Percentiles rank a stretch among this genome's conserved stretches.
phyloP scores from a whole-genome alignment of 1,140 invertebrate species.

The Drosophila burlai region DNA sequence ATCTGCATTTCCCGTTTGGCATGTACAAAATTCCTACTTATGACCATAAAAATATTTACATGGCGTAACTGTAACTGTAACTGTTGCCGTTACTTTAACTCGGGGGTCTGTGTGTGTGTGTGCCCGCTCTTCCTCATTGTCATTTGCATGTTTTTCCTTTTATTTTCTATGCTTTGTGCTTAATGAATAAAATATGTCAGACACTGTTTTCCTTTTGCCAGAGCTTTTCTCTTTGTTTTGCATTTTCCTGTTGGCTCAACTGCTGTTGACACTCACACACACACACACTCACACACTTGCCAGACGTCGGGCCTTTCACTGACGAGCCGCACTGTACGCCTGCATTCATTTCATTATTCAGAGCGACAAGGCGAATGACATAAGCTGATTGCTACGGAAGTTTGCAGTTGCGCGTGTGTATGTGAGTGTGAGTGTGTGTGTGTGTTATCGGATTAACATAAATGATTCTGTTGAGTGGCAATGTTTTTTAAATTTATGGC shows the following conservation, averaged over 20 bases:
- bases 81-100: conserved; percentile 4
- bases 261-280: conserved; percentile 63
- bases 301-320: conserved; percentile 35
- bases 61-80: conserved; percentile 45
- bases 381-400: conserved; percentile 45
- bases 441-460: conserved; percentile 34
- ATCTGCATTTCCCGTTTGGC: conserved; percentile 54
- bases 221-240: conserved; percentile 19
- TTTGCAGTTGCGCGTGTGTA: not conserved
- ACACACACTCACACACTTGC: conserved; percentile 38
- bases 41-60: conserved; percentile 84
- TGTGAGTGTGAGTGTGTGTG: not conserved
- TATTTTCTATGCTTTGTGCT: conserved; percentile 69
- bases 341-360: conserved; percentile 70
- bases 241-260: conserved; percentile 23
- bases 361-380: conserved; percentile 30
- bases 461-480: conserved; percentile 25
- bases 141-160: conserved; percentile 78
- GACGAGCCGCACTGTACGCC: conserved; percentile 39
- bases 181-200: conserved; percentile 83
- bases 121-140: conserved; percentile 51
- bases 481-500: conserved; percentile 38
- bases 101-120: not conserved
- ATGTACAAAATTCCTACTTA: conserved; percentile 78
- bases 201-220: conserved; percentile 51